Evolutionary conservation across 2,797 vertebrate species (phyloP), one percentile per base, ranked within the genome.

Genomic region (Lerista edwardsae): DNA sequence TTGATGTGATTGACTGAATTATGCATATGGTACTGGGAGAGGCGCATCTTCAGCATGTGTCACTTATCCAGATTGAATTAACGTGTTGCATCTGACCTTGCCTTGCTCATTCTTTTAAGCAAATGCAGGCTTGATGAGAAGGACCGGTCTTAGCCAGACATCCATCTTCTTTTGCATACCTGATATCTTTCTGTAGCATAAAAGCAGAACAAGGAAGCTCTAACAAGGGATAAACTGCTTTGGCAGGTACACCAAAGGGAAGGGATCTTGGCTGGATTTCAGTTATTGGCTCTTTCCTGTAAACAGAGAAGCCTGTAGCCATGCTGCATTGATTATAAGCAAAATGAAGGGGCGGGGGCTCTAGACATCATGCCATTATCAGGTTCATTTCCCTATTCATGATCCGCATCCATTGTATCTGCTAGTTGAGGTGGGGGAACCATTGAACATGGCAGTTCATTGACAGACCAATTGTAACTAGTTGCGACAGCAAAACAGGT

Each of bases 21-120:
- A 69, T n/a, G 55, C 27, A 29, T 75, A 75, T 62, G 5, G 71
- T 41, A 57, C 78, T 75, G 90, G 71, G 84, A 88, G 83, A 88
- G 80, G 84, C 29, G 75, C 0, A 11, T 89, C 51, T 55, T 91
- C 89, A 76, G 79, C 78, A 81, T 79, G 88, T 88, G 91, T 91
- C 86, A 90, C 89, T 91, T 94, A 90, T 91, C 91, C 93, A 91
- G 90, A 85, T 85, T 84, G 90, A 91, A 86, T 88, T 90, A 87
- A 86, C 90, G 89, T 88, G 84, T 86, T 93, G 87, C 87, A 75
- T 86, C 87, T 69, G 81, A 82, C 91, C 89, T 91, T 94, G 93
- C 51, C 93, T 84, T 81, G 67, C 69, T 94, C 93, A 90, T 90
- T 85, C 86, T 82, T 91, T 94, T 92, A 87, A 87, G 92, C 93